Conservation (phyloP, 2,113 vertebrate species). For the Myanophis thanlyinensis region DNA sequence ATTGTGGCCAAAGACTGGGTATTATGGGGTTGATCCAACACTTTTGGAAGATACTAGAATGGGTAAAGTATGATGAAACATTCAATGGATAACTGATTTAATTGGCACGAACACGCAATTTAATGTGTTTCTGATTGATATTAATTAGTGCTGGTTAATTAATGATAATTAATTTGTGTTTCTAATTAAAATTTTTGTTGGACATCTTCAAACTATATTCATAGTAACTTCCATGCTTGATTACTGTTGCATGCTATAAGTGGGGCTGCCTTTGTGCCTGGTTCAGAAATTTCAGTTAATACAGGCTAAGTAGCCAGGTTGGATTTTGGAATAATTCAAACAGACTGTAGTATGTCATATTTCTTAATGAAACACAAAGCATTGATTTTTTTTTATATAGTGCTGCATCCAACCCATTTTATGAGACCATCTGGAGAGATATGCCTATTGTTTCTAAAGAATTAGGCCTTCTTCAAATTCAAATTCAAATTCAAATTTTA, state of each 20-base stretch:
- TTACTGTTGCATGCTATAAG: no score
- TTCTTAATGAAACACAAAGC: background rate
- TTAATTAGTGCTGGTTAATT: background rate
- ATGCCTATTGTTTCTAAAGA: background rate
- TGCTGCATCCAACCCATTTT: background rate
- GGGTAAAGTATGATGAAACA: background rate
- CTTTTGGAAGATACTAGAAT: background rate
- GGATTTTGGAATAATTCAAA: background rate
- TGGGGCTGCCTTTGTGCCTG: no score
- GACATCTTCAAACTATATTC: background rate
- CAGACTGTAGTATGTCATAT: background rate
- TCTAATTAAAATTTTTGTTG: background rate
- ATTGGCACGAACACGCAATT: background rate
- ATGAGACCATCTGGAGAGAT: background rate
- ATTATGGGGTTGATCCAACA: background rate
- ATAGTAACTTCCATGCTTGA: background rate
- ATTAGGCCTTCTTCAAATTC: background rate
- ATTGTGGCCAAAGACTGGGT: background rate
- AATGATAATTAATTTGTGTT: background rate
- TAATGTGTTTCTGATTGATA: background rate
- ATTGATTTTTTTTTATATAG: background rate
- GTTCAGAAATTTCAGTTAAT: no score
- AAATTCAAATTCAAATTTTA: no score
- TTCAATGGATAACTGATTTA: background rate
- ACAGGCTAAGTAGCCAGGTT: no score